Evolutionary conservation across 2,113 vertebrate species (phyloP).

Genomic region (Gavia stellata): DNA sequence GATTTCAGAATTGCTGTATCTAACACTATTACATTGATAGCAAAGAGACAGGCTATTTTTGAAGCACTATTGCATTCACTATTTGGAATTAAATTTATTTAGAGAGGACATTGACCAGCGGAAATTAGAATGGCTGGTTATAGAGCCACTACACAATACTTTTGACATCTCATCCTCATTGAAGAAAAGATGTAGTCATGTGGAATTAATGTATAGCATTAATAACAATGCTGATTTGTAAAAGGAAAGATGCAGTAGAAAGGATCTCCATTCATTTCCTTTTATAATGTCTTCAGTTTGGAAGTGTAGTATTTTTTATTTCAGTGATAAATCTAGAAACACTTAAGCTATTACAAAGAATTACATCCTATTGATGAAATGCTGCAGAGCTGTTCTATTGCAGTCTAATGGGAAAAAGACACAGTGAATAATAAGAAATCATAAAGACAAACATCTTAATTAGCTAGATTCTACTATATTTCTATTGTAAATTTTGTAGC

Average conservation of each 20-base stretch:
- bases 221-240: background rate
- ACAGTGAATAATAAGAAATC: conserved; percentile 38
- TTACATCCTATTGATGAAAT: conserved; percentile 36
- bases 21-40: background rate
- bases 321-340: conserved; percentile 53
- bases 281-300: conserved; percentile 12
- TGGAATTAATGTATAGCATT: conserved; percentile 7
- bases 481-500: conserved; percentile 24
- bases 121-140: conserved; percentile 3
- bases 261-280: conserved; percentile 24
- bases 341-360: conserved; percentile 53
- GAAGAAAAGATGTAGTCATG: background rate
- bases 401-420: conserved; percentile 32
- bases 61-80: background rate
- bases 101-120: background rate
- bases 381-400: conserved; percentile 10
- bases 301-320: conserved; percentile 40
- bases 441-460: conserved; percentile 58
- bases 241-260: background rate
- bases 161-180: background rate
- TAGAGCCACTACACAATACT: background rate
- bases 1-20: background rate
- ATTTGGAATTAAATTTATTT: background rate
- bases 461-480: conserved; percentile 36
- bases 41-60: background rate